Conservation (phyloP, 2,888 invertebrate species). For the Rotaria magnacalcarata region DNA sequence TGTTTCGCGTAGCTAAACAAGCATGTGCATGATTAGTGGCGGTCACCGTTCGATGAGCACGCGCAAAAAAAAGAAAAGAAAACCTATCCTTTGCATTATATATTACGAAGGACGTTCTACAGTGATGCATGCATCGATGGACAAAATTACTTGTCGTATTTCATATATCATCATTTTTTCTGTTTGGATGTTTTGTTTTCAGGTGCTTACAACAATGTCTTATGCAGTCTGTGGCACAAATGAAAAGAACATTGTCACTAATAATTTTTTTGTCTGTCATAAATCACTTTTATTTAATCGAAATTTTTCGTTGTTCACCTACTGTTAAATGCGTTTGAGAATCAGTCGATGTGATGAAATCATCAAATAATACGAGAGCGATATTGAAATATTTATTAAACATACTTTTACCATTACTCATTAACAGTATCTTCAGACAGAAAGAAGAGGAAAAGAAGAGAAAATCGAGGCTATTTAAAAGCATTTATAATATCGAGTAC, state of each 20-base stretch:
- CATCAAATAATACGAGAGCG: too few species aligned
- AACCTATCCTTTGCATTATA: neutral
- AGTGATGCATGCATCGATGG: neutral
- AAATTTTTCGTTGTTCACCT: too few species aligned
- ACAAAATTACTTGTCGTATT: neutral
- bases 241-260: too few species aligned
- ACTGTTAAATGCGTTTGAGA: too few species aligned
- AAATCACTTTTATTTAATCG: too few species aligned
- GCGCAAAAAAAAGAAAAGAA: neutral
- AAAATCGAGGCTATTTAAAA: neutral
- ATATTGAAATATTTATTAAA: too few species aligned
- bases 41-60: neutral
- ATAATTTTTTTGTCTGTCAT: too few species aligned
- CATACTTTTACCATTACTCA: too few species aligned
- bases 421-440: neutral
- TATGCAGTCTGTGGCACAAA: too few species aligned
- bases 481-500: neutral
- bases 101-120: neutral
- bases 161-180: neutral
- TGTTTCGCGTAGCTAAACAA: neutral
- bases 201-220: neutral
- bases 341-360: too few species aligned
- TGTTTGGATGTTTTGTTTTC: neutral
- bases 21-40: neutral
- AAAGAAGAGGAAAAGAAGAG: neutral